These are phyloP conservation scores for Nemotelus nigrinus DNA, from an alignment of 2,888 invertebrate species.

Conservation along the genomic window DNA sequence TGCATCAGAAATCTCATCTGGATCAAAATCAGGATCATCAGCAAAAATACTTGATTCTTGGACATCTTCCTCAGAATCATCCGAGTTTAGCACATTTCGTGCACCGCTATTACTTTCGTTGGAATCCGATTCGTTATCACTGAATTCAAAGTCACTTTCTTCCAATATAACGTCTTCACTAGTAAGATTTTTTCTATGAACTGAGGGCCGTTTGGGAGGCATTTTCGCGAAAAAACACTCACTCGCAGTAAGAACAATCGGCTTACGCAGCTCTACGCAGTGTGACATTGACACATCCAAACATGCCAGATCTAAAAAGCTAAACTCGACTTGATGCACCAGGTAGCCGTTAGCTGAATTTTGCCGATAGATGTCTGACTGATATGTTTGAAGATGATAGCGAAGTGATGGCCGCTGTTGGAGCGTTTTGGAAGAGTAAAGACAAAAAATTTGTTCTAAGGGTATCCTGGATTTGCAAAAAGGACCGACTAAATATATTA, in stretches of 20 bases:
- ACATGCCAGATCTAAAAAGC: no score
- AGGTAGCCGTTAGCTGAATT: no score
- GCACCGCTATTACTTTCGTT: background rate
- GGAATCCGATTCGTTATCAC: constrained; percentile 4
- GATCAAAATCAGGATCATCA: background rate
- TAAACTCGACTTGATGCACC: no score
- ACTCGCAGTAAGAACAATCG: background rate
- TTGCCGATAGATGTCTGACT: no score
- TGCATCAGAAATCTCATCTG: background rate
- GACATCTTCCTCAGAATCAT: background rate
- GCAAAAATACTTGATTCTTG: background rate
- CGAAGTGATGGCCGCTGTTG: no score
- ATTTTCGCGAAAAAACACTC: constrained; percentile 14
- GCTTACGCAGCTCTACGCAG: no score
- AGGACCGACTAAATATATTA: no score
- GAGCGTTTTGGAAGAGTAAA: no score
- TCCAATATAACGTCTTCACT: constrained; percentile 12
- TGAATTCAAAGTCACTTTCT: constrained; percentile 7
- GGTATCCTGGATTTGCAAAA: no score
- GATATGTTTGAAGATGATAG: no score
- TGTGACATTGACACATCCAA: no score
- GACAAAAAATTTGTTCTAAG: no score
- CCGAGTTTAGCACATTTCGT: constrained; percentile 5
- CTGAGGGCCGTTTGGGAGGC: constrained; percentile 26
- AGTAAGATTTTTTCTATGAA: constrained; percentile 1